Conservation (phyloP, 2,797 vertebrate genomes). For the Rhinophrynus dorsalis region DNA sequence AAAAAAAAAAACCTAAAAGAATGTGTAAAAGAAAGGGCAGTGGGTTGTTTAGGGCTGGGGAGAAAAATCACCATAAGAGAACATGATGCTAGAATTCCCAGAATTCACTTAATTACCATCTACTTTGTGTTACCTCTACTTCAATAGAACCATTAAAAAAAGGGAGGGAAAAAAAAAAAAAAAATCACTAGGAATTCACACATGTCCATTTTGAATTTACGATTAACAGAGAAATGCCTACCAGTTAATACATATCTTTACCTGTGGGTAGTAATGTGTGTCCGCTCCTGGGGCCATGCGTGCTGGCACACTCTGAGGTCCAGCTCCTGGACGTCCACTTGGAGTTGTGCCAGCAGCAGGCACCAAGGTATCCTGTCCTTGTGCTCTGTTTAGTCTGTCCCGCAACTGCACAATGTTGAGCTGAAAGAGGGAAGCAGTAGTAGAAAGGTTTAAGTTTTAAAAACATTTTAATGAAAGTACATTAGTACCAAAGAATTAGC, state of each 20-base stretch:
- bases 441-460: too few species aligned
- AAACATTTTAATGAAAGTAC: too few species aligned
- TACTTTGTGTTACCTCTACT: too few species aligned
- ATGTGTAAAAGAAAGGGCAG: slow-evolving; percentile 49
- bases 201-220: too few species aligned
- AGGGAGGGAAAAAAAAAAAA: too few species aligned
- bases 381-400: slow-evolving; percentile 82
- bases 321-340: slow-evolving; percentile 57
- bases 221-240: too few species aligned
- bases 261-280: slow-evolving; percentile 75
- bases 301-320: slow-evolving; percentile 60
- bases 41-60: slow-evolving; percentile 51
- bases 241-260: too few species aligned
- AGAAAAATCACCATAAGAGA: slow-evolving; percentile 12
- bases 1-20: slow-evolving; percentile 60
- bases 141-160: too few species aligned
- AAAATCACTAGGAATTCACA: too few species aligned
- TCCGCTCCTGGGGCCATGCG: slow-evolving; percentile 65
- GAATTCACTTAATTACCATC: too few species aligned
- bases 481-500: too few species aligned
- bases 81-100: too few species aligned
- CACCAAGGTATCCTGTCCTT: slow-evolving; percentile 67
- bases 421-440: slow-evolving; percentile 59
- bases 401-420: slow-evolving; percentile 78
- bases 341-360: slow-evolving; percentile 52